Conservation (phyloP, 2,888 invertebrate species). For the Calameuta filiformis region DNA sequence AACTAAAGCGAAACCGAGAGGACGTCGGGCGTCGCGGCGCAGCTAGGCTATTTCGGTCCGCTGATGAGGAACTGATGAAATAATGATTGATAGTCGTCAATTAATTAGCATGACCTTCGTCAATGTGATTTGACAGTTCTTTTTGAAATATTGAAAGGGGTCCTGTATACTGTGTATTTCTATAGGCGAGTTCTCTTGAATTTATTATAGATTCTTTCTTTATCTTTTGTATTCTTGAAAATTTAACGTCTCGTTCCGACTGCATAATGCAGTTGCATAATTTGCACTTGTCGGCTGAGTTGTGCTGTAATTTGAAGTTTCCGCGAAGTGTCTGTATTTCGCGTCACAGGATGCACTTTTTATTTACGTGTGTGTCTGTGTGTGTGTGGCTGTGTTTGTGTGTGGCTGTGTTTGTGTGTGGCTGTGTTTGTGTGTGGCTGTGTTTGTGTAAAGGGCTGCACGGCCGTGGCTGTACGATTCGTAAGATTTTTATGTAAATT, state of each 20-base stretch:
- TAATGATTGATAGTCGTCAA: neutral
- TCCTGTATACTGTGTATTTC: neutral
- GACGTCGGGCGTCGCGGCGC: neutral
- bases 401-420: too few species aligned
- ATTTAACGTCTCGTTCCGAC: neutral
- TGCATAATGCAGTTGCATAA: neutral
- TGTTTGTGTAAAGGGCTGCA: too few species aligned
- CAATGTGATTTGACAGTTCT: neutral
- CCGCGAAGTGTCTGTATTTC: neutral
- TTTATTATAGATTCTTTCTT: neutral
- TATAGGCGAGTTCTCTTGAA: neutral
- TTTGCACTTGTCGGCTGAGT: neutral
- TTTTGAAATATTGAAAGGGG: neutral
- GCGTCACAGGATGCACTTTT: too few species aligned
- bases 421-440: too few species aligned
- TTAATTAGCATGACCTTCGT: neutral
- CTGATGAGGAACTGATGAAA: neutral
- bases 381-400: too few species aligned
- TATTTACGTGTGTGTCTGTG: too few species aligned
- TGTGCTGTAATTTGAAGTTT: neutral
- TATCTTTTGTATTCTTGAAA: neutral
- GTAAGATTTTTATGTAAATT: neutral
- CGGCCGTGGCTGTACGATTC: neutral
- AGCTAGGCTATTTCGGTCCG: neutral
- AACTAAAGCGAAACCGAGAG: conserved; percentile 37